phyloP scores from a whole-genome alignment of 2,113 vertebrate genomes.

The Nyctibius bracteatus region DNA sequence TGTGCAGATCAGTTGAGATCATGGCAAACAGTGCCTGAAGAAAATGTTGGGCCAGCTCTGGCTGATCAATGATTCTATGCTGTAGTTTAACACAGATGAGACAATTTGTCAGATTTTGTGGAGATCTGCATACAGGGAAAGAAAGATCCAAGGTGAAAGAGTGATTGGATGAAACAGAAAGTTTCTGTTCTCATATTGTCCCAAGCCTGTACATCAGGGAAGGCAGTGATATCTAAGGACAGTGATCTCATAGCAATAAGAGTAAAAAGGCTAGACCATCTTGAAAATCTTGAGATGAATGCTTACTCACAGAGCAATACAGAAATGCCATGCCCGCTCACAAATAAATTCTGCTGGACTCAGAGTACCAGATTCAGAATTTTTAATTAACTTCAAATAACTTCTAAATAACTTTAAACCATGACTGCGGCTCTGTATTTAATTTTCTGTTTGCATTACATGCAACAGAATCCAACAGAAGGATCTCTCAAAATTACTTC shows the following conservation, averaged over 20 bases:
- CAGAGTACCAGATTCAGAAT: neutral
- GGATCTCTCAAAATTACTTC: neutral
- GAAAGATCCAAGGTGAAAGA: neutral
- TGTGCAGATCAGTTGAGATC: neutral
- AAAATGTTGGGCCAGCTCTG: neutral
- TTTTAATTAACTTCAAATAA: neutral
- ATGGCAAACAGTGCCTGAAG: neutral
- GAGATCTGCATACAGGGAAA: neutral
- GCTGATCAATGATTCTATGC: neutral
- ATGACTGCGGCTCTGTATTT: neutral
- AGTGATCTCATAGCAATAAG: neutral
- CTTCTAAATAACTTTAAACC: neutral
- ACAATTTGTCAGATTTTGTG: neutral
- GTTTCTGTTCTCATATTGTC: too few relatives aligned
- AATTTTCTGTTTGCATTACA: neutral
- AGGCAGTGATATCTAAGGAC: neutral
- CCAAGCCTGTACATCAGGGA: neutral
- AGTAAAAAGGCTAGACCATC: neutral
- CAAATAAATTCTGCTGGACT: neutral
- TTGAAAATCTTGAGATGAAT: neutral
- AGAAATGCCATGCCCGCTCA: neutral
- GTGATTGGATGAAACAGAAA: neutral
- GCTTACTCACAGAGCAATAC: neutral
- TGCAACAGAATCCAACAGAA: neutral
- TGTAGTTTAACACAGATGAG: neutral